Evolutionary conservation across 2,113 vertebrate species (phyloP).

Genomic region (Actinemys pallida): DNA sequence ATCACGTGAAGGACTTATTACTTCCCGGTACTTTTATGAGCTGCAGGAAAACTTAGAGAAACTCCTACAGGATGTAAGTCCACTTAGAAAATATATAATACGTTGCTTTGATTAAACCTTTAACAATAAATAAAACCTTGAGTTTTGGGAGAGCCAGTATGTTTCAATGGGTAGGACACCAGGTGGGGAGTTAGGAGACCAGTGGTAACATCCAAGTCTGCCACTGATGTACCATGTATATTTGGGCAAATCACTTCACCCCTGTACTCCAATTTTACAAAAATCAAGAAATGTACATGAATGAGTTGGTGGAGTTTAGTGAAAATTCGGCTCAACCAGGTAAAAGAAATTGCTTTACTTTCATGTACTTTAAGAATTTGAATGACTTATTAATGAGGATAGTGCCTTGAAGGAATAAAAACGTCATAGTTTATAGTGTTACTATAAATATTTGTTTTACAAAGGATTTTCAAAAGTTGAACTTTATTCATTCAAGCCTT

Average conservation of each 20-base stretch:
- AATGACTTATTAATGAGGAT: conserved; percentile 44
- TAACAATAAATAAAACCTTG: not conserved
- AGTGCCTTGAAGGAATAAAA: conserved; percentile 44
- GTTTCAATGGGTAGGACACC: not conserved
- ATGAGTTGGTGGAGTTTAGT: not conserved
- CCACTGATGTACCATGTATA: accelerated
- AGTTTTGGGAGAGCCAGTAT: not conserved
- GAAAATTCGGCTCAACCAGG: conserved; percentile 5
- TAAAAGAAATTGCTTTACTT: conserved; percentile 39
- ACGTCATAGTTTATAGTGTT: not conserved
- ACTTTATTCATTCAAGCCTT: not conserved
- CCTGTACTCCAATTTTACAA: not conserved
- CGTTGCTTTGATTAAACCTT: not conserved
- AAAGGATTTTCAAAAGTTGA: conserved; percentile 30
- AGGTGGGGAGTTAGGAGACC: not conserved
- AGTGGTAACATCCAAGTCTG: not conserved
- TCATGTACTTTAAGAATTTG: conserved; percentile 32
- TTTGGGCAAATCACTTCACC: conserved; percentile 24
- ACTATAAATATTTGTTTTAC: conserved; percentile 43
- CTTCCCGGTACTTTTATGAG: conserved; percentile 97
- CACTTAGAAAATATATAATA: conserved; percentile 6
- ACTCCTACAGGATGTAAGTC: conserved; percentile 96
- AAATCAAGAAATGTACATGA: not conserved
- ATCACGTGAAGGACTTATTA: conserved; percentile 92
- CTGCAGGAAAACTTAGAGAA: conserved; percentile 98